These are phyloP conservation scores for Mystacornis crossleyi DNA, from an alignment of 2,113 vertebrate genomes.

Conservation along the genomic window DNA sequence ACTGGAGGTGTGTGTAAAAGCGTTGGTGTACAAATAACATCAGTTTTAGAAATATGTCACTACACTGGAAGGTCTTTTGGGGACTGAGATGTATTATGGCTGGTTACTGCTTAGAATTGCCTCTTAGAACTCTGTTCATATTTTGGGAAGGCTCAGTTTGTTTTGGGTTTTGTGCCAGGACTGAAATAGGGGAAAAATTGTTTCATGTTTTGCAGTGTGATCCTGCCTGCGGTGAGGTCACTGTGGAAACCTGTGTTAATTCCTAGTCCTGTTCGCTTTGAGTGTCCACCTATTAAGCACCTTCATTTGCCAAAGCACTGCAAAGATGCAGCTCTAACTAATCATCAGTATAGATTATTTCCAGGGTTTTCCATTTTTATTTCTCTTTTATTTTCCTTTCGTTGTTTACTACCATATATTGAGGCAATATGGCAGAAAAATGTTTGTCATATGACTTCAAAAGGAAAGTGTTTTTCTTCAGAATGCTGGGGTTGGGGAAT, in stretches of 20 bases:
- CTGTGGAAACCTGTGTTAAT: not conserved
- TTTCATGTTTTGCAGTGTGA: not conserved
- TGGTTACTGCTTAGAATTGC: not conserved
- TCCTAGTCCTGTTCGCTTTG: not conserved
- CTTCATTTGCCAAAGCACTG: not conserved
- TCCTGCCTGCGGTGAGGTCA: not conserved
- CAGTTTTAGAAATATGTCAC: not conserved
- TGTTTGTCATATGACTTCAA: not conserved
- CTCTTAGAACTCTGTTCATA: not conserved
- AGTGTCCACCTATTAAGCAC: not conserved
- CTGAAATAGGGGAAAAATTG: constrained; percentile 6
- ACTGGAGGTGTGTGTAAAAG: not conserved
- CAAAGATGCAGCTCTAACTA: not conserved
- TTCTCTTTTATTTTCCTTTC: not conserved
- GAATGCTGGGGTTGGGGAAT: not conserved
- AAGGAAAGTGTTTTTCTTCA: not conserved
- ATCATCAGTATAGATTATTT: not conserved
- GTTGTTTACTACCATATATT: not conserved
- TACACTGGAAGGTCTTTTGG: not conserved
- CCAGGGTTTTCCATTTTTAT: not conserved
- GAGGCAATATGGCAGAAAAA: not conserved
- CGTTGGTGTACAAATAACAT: not conserved
- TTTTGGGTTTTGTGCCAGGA: not conserved
- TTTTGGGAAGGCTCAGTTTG: not conserved
- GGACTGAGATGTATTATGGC: rapidly evolving